Percentiles rank a stretch among this genome's conserved stretches.
These are phyloP conservation scores for Saguinus midas DNA, from an alignment of 2,113 vertebrate genomes.

Conservation along the genomic window DNA sequence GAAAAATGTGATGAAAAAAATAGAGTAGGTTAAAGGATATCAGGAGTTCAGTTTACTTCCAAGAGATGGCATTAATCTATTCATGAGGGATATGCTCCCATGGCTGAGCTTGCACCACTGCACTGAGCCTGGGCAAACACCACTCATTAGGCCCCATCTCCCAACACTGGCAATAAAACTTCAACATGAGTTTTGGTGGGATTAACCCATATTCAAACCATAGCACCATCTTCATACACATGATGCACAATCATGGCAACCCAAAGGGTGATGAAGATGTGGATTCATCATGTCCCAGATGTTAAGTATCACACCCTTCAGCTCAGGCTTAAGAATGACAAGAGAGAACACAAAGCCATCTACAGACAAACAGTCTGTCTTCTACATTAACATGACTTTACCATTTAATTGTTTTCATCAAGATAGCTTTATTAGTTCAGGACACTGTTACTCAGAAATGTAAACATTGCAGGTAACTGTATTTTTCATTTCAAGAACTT, in stretches of 20 bases:
- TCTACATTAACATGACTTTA: not conserved
- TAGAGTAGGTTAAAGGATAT: not conserved
- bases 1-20: not conserved
- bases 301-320: not conserved
- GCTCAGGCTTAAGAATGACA: not conserved
- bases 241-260: not conserved
- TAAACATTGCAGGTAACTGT: not conserved
- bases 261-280: not conserved
- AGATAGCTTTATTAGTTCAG: not conserved
- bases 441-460: not conserved
- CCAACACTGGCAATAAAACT: not conserved
- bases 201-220: not conserved
- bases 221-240: not conserved
- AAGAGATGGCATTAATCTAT: not conserved
- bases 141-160: not conserved
- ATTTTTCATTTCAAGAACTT: not conserved
- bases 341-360: not conserved
- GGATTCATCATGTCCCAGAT: not conserved
- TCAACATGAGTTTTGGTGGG: not conserved
- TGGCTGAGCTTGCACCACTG: not conserved
- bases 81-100: not conserved
- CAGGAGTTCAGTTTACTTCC: not conserved
- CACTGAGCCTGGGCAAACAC: not conserved
- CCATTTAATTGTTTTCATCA: not conserved
- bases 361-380: not conserved